Evolutionary conservation across 2,113 vertebrate species (phyloP).

Genomic region (Barnardius zonarius): DNA sequence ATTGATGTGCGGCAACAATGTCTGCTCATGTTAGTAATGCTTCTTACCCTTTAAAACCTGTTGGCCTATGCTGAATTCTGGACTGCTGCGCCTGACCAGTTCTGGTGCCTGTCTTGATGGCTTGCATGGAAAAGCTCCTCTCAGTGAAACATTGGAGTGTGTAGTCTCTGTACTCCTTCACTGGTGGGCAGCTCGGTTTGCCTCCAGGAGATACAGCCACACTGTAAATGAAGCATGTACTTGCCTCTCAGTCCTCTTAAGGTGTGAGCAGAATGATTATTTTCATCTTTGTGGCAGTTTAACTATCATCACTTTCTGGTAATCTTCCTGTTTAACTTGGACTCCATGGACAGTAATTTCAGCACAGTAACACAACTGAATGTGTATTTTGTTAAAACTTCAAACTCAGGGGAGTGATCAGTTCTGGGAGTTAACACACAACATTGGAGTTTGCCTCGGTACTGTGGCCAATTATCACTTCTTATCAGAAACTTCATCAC

Average conservation of each 20-base stretch:
- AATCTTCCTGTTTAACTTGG: background rate
- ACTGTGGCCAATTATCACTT: background rate
- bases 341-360: background rate
- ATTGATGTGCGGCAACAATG: background rate
- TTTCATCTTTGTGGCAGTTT: background rate
- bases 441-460: background rate
- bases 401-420: background rate
- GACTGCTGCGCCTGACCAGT: background rate
- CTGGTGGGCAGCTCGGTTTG: background rate
- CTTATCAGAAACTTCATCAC: background rate
- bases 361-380: background rate
- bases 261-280: background rate
- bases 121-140: background rate
- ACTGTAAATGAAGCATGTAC: background rate
- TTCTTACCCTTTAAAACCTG: background rate
- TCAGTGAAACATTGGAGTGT: background rate
- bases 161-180: background rate
- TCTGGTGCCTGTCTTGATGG: background rate
- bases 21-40: background rate
- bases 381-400: background rate
- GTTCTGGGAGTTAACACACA: background rate
- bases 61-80: background rate
- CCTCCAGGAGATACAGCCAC: background rate
- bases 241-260: rapidly evolving
- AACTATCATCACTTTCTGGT: background rate